Percentiles rank a stretch among this genome's conserved stretches.
Conservation (phyloP, 2,888 invertebrate genomes). For the Chrysopilus asiliformis region DNA sequence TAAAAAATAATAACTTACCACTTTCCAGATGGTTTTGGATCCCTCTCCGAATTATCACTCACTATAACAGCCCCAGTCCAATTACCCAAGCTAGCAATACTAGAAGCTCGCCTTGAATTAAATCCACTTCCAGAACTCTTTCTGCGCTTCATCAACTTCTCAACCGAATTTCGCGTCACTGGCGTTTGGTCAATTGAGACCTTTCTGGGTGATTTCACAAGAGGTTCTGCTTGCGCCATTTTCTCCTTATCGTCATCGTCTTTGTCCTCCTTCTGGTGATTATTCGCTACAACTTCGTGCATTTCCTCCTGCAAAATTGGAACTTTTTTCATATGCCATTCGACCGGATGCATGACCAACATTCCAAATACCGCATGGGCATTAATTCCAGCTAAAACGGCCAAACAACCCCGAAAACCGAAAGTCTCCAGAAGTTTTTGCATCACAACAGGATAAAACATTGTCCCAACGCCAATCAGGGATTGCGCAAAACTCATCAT, state of each 20-base stretch:
- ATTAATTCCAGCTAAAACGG: conserved; percentile 51
- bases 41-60: conserved; percentile 26
- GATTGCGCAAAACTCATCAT: conserved; percentile 67
- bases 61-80: conserved; percentile 32
- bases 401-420: conserved; percentile 57
- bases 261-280: too few species aligned
- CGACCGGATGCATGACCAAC: conserved; percentile 58
- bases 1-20: conserved; percentile 1
- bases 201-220: conserved; percentile 2
- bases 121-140: conserved; percentile 2
- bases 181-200: neutral
- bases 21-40: conserved; percentile 19
- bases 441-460: conserved; percentile 51
- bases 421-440: conserved; percentile 47
- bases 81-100: conserved; percentile 33
- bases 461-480: conserved; percentile 51
- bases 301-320: conserved; percentile 32
- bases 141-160: too few species aligned
- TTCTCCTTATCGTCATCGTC: conserved; percentile 1
- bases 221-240: conserved; percentile 7
- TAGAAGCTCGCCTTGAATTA: conserved; percentile 23
- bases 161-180: conserved; percentile 2
- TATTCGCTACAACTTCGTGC: conserved; percentile 6
- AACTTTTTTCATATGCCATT: conserved; percentile 51
- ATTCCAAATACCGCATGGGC: conserved; percentile 53